Conservation (phyloP, 2,888 invertebrate species). For the Macrosiphum euphorbiae region DNA sequence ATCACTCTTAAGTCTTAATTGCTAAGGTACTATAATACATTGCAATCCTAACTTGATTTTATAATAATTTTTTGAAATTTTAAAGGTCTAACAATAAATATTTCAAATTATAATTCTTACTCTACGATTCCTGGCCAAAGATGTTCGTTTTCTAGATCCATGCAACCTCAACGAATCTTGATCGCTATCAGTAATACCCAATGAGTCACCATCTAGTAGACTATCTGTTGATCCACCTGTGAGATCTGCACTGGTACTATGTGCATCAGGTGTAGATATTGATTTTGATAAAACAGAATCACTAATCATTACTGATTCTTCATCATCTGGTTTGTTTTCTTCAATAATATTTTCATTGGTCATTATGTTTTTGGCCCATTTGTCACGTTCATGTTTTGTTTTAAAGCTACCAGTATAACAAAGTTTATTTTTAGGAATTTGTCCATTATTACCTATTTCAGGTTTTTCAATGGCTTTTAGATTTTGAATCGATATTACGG, state of each 20-base stretch:
- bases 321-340: conserved; percentile 60
- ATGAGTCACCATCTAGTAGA: conserved; percentile 67
- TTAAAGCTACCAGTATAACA: conserved; percentile 68
- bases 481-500: conserved; percentile 57
- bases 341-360: conserved; percentile 59
- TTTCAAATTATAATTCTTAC: conserved; percentile 66
- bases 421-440: conserved; percentile 65
- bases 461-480: conserved; percentile 46
- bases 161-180: conserved; percentile 59
- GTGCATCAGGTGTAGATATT: conserved; percentile 56
- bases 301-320: conserved; percentile 54
- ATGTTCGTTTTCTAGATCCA: conserved; percentile 66
- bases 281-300: conserved; percentile 62
- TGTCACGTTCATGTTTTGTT: conserved; percentile 68
- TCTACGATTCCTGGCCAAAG: conserved; percentile 67
- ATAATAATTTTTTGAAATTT: neutral
- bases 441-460: conserved; percentile 32
- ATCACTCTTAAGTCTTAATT: neutral
- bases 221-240: conserved; percentile 67
- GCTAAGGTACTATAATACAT: neutral
- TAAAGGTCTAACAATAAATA: neutral
- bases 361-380: conserved; percentile 66
- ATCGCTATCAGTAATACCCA: conserved; percentile 61
- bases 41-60: neutral
- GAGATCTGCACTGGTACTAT: conserved; percentile 66